These are phyloP conservation scores for Eptesicus fuscus DNA, from an alignment of 2,113 vertebrate species.

Conservation along the genomic window DNA sequence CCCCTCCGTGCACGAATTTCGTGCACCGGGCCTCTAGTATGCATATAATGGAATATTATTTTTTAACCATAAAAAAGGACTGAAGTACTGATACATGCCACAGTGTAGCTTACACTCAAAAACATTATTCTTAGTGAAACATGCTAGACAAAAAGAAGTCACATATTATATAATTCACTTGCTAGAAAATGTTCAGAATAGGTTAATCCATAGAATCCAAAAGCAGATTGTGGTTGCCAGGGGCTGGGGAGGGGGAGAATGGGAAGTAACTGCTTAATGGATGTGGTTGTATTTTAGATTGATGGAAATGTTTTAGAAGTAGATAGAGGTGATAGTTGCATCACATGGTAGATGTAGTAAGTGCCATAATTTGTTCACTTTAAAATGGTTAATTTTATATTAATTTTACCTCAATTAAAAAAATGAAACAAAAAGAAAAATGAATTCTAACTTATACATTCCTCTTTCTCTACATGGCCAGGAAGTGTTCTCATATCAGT, in stretches of 20 bases:
- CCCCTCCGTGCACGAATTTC: too few relatives aligned
- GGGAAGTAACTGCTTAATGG: background rate
- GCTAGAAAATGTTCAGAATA: background rate
- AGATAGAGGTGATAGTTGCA: background rate
- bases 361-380: background rate
- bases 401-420: background rate
- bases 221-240: background rate
- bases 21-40: too few relatives aligned
- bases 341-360: background rate
- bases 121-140: background rate
- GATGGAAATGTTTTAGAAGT: background rate
- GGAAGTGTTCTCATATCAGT: background rate
- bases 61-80: background rate
- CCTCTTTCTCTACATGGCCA: background rate
- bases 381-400: background rate
- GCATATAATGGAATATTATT: background rate
- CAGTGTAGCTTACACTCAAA: background rate
- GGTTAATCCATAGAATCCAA: background rate
- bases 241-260: rapidly evolving
- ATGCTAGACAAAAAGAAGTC: background rate
- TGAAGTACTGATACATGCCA: background rate
- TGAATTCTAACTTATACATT: background rate
- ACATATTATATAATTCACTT: background rate
- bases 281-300: background rate
- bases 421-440: background rate